Base-by-base conservation (phyloP, 2,888 invertebrate species). In the Eretmocerus hayati region DNA sequence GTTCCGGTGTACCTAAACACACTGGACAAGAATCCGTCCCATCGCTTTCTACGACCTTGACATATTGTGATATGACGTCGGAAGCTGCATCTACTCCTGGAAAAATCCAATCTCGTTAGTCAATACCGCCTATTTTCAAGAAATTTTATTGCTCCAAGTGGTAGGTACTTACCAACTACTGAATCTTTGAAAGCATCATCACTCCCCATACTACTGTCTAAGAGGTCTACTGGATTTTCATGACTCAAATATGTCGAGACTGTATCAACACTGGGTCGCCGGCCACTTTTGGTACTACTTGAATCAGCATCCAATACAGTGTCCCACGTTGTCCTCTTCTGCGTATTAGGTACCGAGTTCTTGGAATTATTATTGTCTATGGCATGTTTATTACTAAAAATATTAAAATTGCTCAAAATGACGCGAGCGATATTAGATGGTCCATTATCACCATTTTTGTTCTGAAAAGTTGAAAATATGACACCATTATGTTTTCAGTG, bases 241-340 rank as follows among this genome's bases (percentile, higher is more conserved):
- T 85, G 89, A 67, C 90, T 90, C 60, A 90, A 78, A 76, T 90
- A 90, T 0, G 90, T 90, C 50, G 90, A 90, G 23, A 90, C 87
- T 11, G 90, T 90, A 69, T 90, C 90, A 35, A 90, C 83, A 67
- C 89, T 89, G 48, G 89, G 90, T 18, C 90, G 75, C 13, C 90
- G 76, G 37, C 84, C 84, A 43, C 85, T 86, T 61, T 85, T 83
- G 41, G 85, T 82, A 65, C 87, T 85, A 62, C 83, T 82, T 48
- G 83, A 80, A 66, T 84, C 85, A 0, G 77, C 77, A 68, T 82
- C 83, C 32, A 84, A 72, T 26, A 78, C 72, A 15, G 71, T 63
- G 56, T 72, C 74, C 56, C 65, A 71, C 6, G 61, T 63, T 50
- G 67, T 67, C 30, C 64, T 60, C 50, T 67, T 71, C 30, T 64